Evolutionary conservation across 2,888 invertebrate species (phyloP).

Genomic region (Mactromeris polynyma): DNA sequence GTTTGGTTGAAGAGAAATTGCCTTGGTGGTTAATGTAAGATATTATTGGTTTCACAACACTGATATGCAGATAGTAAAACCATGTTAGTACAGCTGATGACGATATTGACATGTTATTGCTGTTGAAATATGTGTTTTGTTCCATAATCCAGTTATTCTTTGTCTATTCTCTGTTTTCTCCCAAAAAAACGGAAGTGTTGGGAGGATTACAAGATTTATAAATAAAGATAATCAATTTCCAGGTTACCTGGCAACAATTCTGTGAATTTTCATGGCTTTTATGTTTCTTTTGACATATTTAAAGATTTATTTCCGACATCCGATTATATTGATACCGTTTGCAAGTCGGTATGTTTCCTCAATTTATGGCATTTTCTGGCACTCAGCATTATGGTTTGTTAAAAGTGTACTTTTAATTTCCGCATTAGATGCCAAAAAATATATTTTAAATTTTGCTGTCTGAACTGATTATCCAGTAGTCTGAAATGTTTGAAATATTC

Average conservation of each 20-base stretch:
- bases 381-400: not conserved
- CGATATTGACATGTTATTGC: too few species aligned
- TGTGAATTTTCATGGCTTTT: conserved; percentile 10
- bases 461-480: not conserved
- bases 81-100: too few species aligned
- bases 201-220: not conserved
- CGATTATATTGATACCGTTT: not conserved
- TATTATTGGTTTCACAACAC: too few species aligned
- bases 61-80: too few species aligned
- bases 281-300: conserved; percentile 1
- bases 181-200: not conserved
- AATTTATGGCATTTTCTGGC: conserved; percentile 7
- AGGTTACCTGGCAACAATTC: conserved; percentile 1
- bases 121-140: too few species aligned
- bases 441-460: not conserved
- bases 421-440: not conserved
- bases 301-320: not conserved
- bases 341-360: not conserved
- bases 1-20: too few species aligned
- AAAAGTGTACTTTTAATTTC: not conserved
- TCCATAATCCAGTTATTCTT: not conserved
- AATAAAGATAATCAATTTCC: not conserved
- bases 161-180: not conserved
- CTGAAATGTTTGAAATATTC: not conserved
- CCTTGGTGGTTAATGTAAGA: too few species aligned